Conservation (phyloP, 2,113 vertebrate genomes). For the Muntiacus reevesi region DNA sequence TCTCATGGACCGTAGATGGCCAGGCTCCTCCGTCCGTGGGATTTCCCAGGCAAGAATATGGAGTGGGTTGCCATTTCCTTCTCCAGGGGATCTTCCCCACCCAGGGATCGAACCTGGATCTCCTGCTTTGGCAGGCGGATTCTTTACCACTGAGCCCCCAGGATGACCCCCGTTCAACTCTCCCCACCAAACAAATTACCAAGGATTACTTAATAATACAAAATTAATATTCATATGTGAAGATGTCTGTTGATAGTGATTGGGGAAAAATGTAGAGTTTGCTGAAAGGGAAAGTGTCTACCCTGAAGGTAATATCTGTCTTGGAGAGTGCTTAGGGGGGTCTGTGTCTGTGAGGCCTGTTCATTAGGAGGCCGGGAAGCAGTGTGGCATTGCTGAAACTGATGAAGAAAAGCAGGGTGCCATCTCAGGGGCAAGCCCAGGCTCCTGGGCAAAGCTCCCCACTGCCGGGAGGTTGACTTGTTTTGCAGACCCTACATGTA, state of each 20-base stretch:
- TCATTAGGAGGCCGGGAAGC: conserved; percentile 30
- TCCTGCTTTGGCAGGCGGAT: neutral
- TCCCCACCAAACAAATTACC: neutral
- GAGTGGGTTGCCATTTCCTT: neutral
- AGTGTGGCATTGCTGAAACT: neutral
- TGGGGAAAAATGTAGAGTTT: neutral
- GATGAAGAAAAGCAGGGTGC: neutral
- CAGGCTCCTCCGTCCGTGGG: neutral
- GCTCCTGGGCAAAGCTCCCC: conserved; percentile 35
- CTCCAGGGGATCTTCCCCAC: neutral
- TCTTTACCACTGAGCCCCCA: neutral
- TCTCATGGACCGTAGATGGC: neutral
- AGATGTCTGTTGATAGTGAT: neutral
- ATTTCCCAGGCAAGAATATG: neutral
- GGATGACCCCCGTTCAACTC: neutral
- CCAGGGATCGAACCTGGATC: neutral
- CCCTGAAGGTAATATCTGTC: neutral
- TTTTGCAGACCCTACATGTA: conserved; percentile 60
- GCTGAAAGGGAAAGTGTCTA: neutral
- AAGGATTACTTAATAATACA: neutral
- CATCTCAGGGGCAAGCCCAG: conserved; percentile 16
- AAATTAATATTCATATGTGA: neutral
- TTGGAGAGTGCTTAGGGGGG: neutral
- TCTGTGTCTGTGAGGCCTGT: conserved; percentile 20
- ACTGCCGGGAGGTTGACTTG: conserved; percentile 25